A percentile compares a stretch with the other conserved stretches of the same genome.
phyloP scores from a whole-genome alignment of 2,113 vertebrate genomes.

The Pycnonotus jocosus region DNA sequence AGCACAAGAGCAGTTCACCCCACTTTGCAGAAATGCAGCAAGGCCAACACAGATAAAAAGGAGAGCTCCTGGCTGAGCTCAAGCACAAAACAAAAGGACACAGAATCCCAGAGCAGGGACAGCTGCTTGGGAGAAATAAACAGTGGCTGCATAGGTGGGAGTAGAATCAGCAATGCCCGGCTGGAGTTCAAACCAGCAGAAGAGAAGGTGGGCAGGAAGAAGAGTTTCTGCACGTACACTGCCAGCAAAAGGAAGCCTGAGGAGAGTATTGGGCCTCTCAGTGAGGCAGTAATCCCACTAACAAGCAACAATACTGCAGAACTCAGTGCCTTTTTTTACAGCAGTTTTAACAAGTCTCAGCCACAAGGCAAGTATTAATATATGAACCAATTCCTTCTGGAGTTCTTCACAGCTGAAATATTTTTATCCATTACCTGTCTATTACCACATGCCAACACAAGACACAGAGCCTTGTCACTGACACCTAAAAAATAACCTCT shows the following conservation, averaged over 20 bases:
- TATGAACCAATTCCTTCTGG: background rate
- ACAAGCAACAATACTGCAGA: fast-evolving
- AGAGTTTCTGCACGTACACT: background rate
- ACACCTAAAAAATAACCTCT: background rate
- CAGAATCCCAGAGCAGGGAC: background rate
- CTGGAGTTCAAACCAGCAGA: background rate
- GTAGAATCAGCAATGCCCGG: background rate
- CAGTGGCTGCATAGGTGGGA: background rate
- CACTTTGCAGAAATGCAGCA: background rate
- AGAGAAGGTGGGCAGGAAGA: background rate
- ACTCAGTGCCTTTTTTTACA: background rate
- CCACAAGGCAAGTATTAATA: background rate
- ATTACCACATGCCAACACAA: background rate
- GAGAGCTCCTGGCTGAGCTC: background rate
- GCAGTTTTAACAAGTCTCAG: background rate
- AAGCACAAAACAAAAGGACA: background rate
- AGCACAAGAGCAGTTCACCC: background rate
- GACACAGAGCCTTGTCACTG: background rate
- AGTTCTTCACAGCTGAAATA: background rate
- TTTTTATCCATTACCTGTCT: background rate
- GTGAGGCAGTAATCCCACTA: background rate
- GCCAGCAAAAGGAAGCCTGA: background rate
- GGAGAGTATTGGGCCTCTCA: background rate
- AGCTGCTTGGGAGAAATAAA: background rate
- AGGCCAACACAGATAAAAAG: background rate